Evolutionary conservation across 2,888 invertebrate species (phyloP), one percentile per base, ranked within the genome.

Genomic region (Idaea straminata): DNA sequence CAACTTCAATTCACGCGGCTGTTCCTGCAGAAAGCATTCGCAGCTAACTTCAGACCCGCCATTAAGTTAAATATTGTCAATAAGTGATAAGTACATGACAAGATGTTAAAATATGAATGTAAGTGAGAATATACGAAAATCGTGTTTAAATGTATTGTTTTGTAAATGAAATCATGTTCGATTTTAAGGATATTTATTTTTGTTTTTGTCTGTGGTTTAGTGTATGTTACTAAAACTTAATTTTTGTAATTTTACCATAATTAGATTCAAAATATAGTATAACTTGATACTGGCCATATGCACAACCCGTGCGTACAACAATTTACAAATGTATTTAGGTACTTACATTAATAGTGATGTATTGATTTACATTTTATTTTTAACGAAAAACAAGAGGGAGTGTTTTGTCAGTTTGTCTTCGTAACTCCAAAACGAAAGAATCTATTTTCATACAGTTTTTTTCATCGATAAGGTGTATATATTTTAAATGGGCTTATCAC

Each of bases 81-180:
- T 47, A 47, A 47, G 10, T 13, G 13, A 47, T 47, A 13, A 47
- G 47, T 47, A 7, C 47, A 47, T 47, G 47, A 47, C 47, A 47
- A 47, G 13, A 47, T 47, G 47, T 47, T 36, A 36, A 47, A 47
- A 10, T 47, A 47, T 7, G 47, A 47, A 66, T 62, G 35, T 65
- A 57, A 60, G 60, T 65, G 59, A 35, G 38, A 65, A 63, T 67
- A 61, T 47, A 47, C 47, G 47, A 7, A 47, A 47, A 47, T 47
- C 3, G 6, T 6, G 7, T 47, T 47, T 47, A 7, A 47, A 47
- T 47, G 47, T 47, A 47, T 47, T 47, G 47, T 47, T 47, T 47
- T 47, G 47, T 47, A 47, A 47, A 47, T 47, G 47, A 47, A 47
- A 47, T 47, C 47, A 47, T 47, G 47, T 47, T 47, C 13, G 47